Base-by-base conservation (phyloP, 2,797 vertebrate species). In the Bovichtus diacanthus region DNA sequence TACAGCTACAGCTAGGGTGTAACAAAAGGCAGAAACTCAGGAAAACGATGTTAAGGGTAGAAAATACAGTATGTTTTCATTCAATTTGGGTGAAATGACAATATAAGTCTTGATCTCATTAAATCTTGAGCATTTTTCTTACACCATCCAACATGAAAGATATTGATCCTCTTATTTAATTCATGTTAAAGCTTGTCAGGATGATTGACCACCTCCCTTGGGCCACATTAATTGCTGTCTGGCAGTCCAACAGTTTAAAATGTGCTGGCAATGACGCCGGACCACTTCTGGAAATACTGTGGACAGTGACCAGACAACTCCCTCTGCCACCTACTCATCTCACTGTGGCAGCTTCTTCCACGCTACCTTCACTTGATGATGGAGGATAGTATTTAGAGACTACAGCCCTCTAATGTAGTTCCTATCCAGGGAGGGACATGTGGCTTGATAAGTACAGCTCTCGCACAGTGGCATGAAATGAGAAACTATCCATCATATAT, bases 401-500 rank as follows among this genome's bases (percentile, higher is more conserved):
- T 46, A 53, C 82, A 56, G 75, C 54, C 44, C 76, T 76, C 72
- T 39, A 43, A 63, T 70, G 82, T 19, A 39, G 68, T 25, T 66
- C 25, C 43, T 49, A 63, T 79, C 61, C 58, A 23, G 70, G 34
- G 67, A 66, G 79, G 76, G 79, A 80, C 68, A 3, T 62, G 51
- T 13, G 66, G 68, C 50, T 66, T 70, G 63, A 83, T 78, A 59
- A 84, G 69, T 73, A 65, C 67, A 66, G 83, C 84, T 86, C 49
- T 47, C 2, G 23, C 62, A 44, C 53, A 46, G 81, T 5, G 16
- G 73, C 74, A 63, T 74, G 64, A 90, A 84, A 85, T 74, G 81
- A 90, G 87, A 85, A 88, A 81, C 70, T 62, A 86, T 88, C 85
- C 66, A 63, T 92, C 88, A 84, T 82, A 74, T 76, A 81, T 82